phyloP scores from a whole-genome alignment of 2,797 vertebrate species.

The Siniperca undulata region DNA sequence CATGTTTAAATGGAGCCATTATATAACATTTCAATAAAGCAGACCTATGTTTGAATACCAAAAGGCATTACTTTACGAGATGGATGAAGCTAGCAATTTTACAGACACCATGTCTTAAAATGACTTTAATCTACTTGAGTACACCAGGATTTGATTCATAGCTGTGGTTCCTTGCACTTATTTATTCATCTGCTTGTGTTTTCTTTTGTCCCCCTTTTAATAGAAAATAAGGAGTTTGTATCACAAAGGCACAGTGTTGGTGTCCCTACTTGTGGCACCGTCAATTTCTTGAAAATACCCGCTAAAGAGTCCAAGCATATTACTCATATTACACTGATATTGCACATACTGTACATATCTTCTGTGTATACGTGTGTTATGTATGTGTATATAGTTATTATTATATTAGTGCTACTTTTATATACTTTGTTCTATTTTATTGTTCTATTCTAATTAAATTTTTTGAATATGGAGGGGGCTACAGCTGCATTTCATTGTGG shows the following conservation, averaged over 20 bases:
- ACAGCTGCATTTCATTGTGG: no score
- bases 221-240: neutral
- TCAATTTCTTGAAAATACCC: neutral
- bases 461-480: no score
- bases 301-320: no score
- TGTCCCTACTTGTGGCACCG: neutral
- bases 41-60: neutral
- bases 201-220: neutral
- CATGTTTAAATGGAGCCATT: neutral
- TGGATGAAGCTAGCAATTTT: neutral
- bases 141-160: neutral
- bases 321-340: no score
- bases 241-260: neutral
- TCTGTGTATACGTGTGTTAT: no score
- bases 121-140: neutral
- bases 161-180: neutral
- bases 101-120: neutral
- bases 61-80: neutral
- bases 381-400: no score
- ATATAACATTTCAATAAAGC: conserved; percentile 2
- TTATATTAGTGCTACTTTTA: neutral
- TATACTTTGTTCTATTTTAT: neutral
- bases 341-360: neutral
- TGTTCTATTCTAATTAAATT: neutral
- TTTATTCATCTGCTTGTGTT: neutral